Base-by-base conservation (phyloP, 2,797 vertebrate species). In the Lemur catta region DNA sequence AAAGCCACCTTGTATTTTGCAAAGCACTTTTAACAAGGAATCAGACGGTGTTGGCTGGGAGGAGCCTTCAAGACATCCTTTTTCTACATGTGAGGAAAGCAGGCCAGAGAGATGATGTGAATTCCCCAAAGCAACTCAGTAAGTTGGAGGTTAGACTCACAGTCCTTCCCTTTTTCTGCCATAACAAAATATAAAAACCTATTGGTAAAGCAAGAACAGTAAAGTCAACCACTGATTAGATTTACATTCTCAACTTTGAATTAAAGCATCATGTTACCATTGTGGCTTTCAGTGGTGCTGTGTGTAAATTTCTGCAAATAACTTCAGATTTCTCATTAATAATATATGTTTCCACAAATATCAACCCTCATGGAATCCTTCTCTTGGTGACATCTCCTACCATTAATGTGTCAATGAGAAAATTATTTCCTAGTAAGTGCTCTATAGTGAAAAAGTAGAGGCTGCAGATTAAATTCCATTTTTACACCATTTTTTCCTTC, bases 391-490 rank as follows among this genome's bases (percentile, higher is more conserved):
- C 95, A 97, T 48, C 46, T 97, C 69, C 89, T 88, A 74, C 0
- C 94, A 63, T 72, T 88, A 98, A 96, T 76, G 97, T 46, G 52
- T 89, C 89, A 91, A 48, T 95, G 96, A 97, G 74, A 57, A 96
- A 98, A 95, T 52, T 13, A 65, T 88, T 94, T 95, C 67, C 92
- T 80, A 97, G 74, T 88, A 96, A 93, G 80, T 91, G 61, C 75
- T 96, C 79, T 85, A 79, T 95, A 97, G 97, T 96, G 89, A 97
- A 89, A 71, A 94, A 96, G 94, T 96, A 91, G 85, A 98, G 78
- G 91, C 89, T 96, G 74, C 92, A 96, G 69, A 52, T 97, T 96
- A 94, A 97, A 97, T 98, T 98, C 95, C 96, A 41, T 85, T 96
- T 85, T 89, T 91, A 96, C 78, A 81, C 59, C 74, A 97, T 92